Evolutionary conservation across 1,140 invertebrate species (phyloP).

Genomic region (Ceratitis capitata): DNA sequence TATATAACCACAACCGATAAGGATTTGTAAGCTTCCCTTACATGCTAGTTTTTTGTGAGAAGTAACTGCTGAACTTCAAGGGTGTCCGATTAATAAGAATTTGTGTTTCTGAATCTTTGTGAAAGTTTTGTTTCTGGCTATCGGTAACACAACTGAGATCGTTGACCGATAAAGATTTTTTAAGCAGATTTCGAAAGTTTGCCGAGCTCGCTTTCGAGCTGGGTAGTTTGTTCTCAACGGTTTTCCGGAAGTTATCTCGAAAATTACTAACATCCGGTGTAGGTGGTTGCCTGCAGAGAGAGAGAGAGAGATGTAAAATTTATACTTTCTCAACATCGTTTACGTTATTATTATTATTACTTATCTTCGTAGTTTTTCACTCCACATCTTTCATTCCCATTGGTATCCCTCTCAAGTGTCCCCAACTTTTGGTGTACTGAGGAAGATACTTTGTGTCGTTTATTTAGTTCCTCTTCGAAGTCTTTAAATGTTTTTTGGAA

Average conservation of each 20-base stretch:
- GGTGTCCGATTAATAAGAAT: not conserved
- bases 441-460: not conserved
- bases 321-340: too few species aligned
- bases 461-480: conserved; percentile 55
- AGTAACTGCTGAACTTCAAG: conserved; percentile 40
- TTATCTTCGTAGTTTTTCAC: not conserved
- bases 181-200: conserved; percentile 50
- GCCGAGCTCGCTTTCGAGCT: not conserved
- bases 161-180: conserved; percentile 55
- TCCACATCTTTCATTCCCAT: not conserved
- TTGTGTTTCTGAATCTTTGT: not conserved
- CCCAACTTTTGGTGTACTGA: not conserved
- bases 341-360: too few species aligned
- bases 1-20: too few species aligned
- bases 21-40: not conserved
- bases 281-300: not conserved
- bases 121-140: not conserved
- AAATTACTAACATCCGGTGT: not conserved
- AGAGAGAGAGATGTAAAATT: too few species aligned
- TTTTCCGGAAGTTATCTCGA: not conserved
- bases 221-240: not conserved
- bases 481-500: conserved; percentile 56
- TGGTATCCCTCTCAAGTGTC: not conserved
- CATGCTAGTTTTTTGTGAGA: not conserved
- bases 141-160: conserved; percentile 46